These are phyloP conservation scores for Stichopus horrens DNA, from an alignment of 53 echinoderm and acorn worm genomes.

Conservation along the genomic window DNA sequence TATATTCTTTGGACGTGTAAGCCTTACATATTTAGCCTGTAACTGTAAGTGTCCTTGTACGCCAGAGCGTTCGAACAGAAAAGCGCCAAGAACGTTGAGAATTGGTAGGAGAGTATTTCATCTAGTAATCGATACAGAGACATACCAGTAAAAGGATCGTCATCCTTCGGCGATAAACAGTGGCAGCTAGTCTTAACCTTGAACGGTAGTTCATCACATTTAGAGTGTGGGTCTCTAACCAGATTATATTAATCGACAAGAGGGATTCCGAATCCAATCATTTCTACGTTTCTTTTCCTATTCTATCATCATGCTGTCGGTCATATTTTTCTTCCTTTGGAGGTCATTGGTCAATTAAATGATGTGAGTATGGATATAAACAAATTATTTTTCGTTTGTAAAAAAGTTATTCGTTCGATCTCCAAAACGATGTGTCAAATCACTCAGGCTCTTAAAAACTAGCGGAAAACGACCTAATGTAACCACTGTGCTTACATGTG, in stretches of 20 bases:
- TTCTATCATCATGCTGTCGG: not conserved
- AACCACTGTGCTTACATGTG: too few relatives aligned
- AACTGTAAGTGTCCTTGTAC: not conserved
- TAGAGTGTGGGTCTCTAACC: not conserved
- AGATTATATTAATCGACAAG: conserved; percentile 26
- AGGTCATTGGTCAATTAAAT: not conserved
- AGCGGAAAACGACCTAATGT: too few relatives aligned
- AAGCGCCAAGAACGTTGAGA: not conserved
- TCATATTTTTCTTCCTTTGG: not conserved
- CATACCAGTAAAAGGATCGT: too few relatives aligned
- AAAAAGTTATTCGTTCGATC: too few relatives aligned
- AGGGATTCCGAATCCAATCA: not conserved
- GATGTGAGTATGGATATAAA: not conserved
- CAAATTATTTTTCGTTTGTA: too few relatives aligned
- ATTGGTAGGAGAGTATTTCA: not conserved
- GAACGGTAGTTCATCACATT: not conserved
- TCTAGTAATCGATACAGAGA: not conserved
- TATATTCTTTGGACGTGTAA: too few relatives aligned
- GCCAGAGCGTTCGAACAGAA: not conserved
- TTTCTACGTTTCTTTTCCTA: not conserved
- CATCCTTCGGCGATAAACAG: not conserved
- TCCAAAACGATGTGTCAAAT: too few relatives aligned
- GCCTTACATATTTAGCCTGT: too few relatives aligned
- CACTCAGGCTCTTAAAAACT: too few relatives aligned
- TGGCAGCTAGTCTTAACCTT: not conserved